Evolutionary conservation across 2,888 invertebrate species (phyloP), one percentile per base, ranked within the genome.

Genomic region (Tetragonisca angustula): DNA sequence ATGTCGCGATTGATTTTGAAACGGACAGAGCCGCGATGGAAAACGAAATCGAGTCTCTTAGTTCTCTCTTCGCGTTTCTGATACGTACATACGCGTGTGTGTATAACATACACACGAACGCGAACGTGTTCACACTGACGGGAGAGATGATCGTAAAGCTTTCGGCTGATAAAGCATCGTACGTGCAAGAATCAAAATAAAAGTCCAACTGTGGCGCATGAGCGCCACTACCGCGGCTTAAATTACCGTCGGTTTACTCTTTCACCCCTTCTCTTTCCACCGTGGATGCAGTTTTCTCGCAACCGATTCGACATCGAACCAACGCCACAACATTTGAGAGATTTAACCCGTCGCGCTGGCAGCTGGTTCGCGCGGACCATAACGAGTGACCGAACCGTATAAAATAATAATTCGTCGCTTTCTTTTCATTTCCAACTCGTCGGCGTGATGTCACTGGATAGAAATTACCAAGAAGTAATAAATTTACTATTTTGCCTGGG

Each of bases 241-340:
- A 85, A 81, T 81, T 85, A 68, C 78, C 70, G 78, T 85, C 85
- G 61, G 75, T 81, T 85, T 78, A 73, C 77, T 70, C 85, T 61
- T 61, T 62, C 81, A 43, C 74, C 74, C 81, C 77, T 43, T 43
- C 74, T 77, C 77, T 43, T 43, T 71, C 50, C 56, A 4, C 62
- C 72, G 32, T 19, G 19, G 4, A 17, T 21, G 70, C 4, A 13
- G 50, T 17, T 24, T 24, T 54, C 6, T 4, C 49, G 59, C 52
- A 15, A 13, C 56, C 43, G 61, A 21, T 43, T 49, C 59, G 43
- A 49, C 43, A 56, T 43, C 24, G 1, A 43, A 43, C 19, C 43
- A 43, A 43, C 24, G 6, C 2, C 56, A 5, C 19, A 52, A 73
- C 52, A 50, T 73, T 64, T 27, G 27, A 27, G n/a, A n/a, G n/a